Base-by-base conservation (phyloP, 2,797 vertebrate species). In the Ptychobarbus kaznakovi region DNA sequence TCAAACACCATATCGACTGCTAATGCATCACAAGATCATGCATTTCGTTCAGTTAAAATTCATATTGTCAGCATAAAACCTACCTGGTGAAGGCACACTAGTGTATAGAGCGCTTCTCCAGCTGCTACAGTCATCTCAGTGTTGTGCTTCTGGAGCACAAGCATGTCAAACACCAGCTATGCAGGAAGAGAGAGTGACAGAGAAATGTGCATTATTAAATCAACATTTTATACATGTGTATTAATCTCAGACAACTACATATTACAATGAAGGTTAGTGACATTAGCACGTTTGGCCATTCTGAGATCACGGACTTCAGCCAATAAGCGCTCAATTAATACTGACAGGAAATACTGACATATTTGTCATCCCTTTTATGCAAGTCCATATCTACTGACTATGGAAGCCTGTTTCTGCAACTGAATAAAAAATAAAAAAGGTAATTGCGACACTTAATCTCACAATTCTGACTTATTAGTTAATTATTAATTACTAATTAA, bases 31-130 rank as follows among this genome's bases (percentile, higher is more conserved):
- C 32, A 2, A 56, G 20, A 38, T 25, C 12, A 56, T n/a, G 32
- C 1, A 7, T 38, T n/a, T 78, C 22, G 40, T 61, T 42, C 28
- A 18, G 35, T 40, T 58, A 8, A 40, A 58, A 38, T 22, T 35
- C 32, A 66, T 32, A 35, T 1, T 35, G 15, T 35, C 18, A 66
- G 28, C 28, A 18, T 35, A 35, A 66, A 35, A 35, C n/a, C 0
- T 94, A 99, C 98, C 96, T 99, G 98, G 92, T 99, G 98, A 91
- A 99, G 95, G 92, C 98, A 99, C 93, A 99, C 98, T 75, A 99
- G 94, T 0, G 98, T 99, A 94, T 99, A 99, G 87, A 99, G 97
- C 0, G 98, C 98, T 95, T 99, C 98, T 66, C 98, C 98, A 3
- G 97, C 98, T 0, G 98, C 97, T 68, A 98, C 97, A 0, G 97